Conservation (phyloP, 2,113 vertebrate species). For the Sorex araneus region DNA sequence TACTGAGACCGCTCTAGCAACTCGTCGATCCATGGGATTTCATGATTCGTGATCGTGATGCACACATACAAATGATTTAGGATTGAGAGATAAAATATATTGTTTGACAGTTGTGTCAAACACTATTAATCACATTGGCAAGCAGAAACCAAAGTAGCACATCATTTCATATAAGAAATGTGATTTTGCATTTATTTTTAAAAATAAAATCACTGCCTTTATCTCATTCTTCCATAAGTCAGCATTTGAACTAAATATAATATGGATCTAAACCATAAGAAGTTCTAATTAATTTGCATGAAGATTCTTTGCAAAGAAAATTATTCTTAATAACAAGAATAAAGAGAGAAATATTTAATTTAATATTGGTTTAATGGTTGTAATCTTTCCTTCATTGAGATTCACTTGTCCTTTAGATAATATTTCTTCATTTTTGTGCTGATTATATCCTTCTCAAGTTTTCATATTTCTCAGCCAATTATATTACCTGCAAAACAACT, state of each 20-base stretch:
- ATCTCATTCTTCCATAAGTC: background rate
- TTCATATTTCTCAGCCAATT: constrained; percentile 2
- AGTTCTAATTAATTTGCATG: background rate
- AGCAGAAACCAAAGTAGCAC: constrained; percentile 9
- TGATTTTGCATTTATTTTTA: background rate
- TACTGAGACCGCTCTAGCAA: no score
- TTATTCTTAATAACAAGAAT: constrained; percentile 39
- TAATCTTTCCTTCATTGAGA: constrained; percentile 37
- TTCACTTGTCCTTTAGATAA: constrained; percentile 4
- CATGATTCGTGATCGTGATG: no score
- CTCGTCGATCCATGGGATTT: no score
- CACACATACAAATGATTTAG: constrained; percentile 39
- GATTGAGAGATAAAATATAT: background rate
- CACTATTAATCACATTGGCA: constrained; percentile 23
- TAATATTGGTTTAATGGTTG: background rate
- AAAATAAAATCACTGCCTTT: background rate
- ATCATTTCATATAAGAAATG: constrained; percentile 22
- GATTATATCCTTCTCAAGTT: background rate
- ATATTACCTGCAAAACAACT: background rate
- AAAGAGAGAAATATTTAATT: constrained; percentile 34
- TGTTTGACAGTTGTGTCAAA: background rate
- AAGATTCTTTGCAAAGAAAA: background rate
- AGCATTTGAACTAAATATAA: constrained; percentile 31
- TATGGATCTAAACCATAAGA: background rate
- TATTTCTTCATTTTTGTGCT: constrained; percentile 21